A percentile compares a stretch with the other conserved stretches of the same genome.
These are phyloP conservation scores for Sminthurinus aureus DNA, from an alignment of 2,888 invertebrate species.

Conservation along the genomic window DNA sequence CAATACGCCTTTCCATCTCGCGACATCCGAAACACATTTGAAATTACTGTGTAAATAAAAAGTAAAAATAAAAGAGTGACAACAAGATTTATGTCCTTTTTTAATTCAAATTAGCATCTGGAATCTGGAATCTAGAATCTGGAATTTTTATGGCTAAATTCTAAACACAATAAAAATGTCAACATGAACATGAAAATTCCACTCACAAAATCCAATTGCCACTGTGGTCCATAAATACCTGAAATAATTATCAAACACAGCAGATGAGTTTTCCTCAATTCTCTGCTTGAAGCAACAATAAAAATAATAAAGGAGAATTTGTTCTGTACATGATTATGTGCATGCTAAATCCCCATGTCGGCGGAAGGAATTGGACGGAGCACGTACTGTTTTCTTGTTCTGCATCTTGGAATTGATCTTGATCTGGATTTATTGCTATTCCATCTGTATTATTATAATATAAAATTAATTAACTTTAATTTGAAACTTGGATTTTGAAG, in stretches of 20 bases:
- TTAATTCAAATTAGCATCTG: background rate
- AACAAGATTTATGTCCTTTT: background rate
- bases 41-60: conserved; percentile 13
- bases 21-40: conserved; percentile 35
- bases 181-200: background rate
- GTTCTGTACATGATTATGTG: background rate
- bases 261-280: no score
- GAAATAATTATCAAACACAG: background rate
- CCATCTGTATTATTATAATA: no score
- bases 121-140: no score
- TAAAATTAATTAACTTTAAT: no score
- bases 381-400: background rate
- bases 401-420: no score
- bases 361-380: background rate
- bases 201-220: conserved; percentile 16
- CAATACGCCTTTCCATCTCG: conserved; percentile 36
- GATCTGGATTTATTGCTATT: no score
- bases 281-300: no score
- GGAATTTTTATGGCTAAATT: background rate
- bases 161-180: background rate
- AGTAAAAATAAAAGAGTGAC: background rate
- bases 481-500: no score
- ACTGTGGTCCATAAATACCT: conserved; percentile 2
- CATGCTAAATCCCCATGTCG: background rate
- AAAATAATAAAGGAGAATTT: no score